phyloP scores from a whole-genome alignment of 2,888 invertebrate species.

The Octodonta nipae region DNA sequence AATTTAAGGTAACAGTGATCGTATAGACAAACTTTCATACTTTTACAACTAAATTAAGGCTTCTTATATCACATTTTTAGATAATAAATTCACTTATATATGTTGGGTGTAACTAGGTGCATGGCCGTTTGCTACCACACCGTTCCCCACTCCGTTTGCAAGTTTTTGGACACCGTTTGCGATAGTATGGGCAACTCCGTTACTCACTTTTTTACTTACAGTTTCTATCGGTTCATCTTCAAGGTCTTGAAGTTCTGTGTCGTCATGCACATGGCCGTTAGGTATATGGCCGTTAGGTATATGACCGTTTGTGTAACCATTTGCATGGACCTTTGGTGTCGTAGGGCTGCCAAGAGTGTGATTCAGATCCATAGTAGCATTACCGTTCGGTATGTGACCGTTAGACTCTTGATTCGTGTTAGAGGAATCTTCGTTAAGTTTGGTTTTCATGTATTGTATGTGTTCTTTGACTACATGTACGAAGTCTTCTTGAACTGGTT shows the following conservation, averaged over 20 bases:
- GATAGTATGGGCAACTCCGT: conserved; percentile 21
- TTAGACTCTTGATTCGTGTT: conserved; percentile 10
- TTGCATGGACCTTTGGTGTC: conserved; percentile 20
- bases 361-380: conserved; percentile 11
- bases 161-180: conserved; percentile 36
- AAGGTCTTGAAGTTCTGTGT: conserved; percentile 25
- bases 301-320: conserved; percentile 17
- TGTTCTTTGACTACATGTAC: conserved; percentile 54
- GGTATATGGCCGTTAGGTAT: conserved; percentile 20
- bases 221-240: conserved; percentile 30
- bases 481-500: conserved; percentile 66
- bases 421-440: conserved; percentile 9
- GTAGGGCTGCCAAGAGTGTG: conserved; percentile 7
- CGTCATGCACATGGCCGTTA: conserved; percentile 14
- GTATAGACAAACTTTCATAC: too few species aligned
- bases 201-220: conserved; percentile 28
- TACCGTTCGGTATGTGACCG: conserved; percentile 18
- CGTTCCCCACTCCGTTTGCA: conserved; percentile 33
- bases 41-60: too few species aligned
- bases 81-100: conserved; percentile 21
- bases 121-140: conserved; percentile 17
- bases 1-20: too few species aligned
- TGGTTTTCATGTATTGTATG: conserved; percentile 44
- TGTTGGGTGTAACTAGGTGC: conserved; percentile 25
- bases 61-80: too few species aligned